Evolutionary conservation across 2,888 invertebrate genomes (phyloP).

Genomic region (Metopia argyrocephala): DNA sequence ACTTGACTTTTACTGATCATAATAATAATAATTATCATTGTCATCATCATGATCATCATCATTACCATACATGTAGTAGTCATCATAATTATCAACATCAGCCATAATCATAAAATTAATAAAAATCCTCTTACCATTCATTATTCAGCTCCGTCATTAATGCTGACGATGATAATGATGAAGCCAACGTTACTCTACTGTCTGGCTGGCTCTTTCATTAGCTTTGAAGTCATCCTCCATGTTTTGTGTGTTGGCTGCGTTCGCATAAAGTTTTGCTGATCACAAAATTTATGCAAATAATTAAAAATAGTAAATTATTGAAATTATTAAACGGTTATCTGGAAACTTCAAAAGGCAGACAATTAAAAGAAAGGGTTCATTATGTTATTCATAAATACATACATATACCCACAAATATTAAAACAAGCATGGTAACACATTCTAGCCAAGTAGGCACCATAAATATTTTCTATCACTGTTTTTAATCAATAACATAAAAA

Average conservation of each 20-base stretch:
- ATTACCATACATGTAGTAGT: neutral
- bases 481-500: neutral
- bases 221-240: too few species aligned
- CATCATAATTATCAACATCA: neutral
- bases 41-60: conserved; percentile 37
- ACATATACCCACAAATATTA: too few species aligned
- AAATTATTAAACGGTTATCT: conserved; percentile 8
- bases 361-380: conserved; percentile 2
- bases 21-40: conserved; percentile 53
- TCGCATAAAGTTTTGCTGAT: conserved; percentile 6
- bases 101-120: neutral
- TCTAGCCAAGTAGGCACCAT: neutral
- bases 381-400: neutral
- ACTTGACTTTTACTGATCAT: conserved; percentile 54
- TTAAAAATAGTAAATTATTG: conserved; percentile 49
- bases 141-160: neutral
- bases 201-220: neutral
- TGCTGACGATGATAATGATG: neutral
- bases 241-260: neutral
- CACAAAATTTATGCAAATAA: conserved; percentile 46
- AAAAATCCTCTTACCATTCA: neutral
- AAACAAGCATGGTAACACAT: neutral
- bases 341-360: neutral
- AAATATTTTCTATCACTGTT: neutral
- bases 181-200: neutral